These are phyloP conservation scores for Geotrupes spiniger DNA, from an alignment of 2,888 invertebrate species.

Conservation along the genomic window DNA sequence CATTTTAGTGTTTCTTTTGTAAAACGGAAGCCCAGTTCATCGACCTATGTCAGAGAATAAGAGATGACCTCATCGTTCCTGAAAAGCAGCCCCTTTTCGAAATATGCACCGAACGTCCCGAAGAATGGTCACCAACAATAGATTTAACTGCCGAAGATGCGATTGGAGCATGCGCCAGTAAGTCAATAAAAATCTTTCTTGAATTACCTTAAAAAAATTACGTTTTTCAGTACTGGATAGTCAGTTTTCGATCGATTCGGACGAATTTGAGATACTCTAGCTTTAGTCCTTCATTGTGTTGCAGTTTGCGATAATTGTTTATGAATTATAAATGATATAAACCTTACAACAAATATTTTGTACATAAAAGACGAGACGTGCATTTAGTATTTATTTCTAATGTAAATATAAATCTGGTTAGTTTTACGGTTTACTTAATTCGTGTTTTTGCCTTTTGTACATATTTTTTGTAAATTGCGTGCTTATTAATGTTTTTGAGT, in stretches of 20 bases:
- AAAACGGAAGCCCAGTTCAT: conserved; percentile 79
- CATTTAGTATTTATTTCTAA: too few species aligned
- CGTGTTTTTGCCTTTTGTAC: too few species aligned
- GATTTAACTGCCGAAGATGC: conserved; percentile 44
- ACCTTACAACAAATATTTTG: too few species aligned
- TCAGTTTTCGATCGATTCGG: conserved; percentile 57
- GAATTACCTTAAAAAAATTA: neutral
- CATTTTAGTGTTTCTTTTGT: conserved; percentile 84
- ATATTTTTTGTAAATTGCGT: too few species aligned
- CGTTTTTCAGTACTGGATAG: neutral
- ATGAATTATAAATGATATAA: too few species aligned
- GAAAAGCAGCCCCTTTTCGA: conserved; percentile 84
- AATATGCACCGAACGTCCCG: conserved; percentile 72
- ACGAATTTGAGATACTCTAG: conserved; percentile 80
- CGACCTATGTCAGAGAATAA: conserved; percentile 66
- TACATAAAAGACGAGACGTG: too few species aligned
- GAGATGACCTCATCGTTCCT: conserved; percentile 63
- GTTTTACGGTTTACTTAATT: too few species aligned
- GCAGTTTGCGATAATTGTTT: too few species aligned
- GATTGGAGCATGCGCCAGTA: conserved; percentile 46
- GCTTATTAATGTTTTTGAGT: too few species aligned
- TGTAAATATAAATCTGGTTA: too few species aligned
- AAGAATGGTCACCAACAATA: conserved; percentile 67
- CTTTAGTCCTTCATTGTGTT: neutral
- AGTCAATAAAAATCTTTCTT: conserved; percentile 18